Conservation (phyloP, 2,888 invertebrate species). For the Calliopum simillimum region DNA sequence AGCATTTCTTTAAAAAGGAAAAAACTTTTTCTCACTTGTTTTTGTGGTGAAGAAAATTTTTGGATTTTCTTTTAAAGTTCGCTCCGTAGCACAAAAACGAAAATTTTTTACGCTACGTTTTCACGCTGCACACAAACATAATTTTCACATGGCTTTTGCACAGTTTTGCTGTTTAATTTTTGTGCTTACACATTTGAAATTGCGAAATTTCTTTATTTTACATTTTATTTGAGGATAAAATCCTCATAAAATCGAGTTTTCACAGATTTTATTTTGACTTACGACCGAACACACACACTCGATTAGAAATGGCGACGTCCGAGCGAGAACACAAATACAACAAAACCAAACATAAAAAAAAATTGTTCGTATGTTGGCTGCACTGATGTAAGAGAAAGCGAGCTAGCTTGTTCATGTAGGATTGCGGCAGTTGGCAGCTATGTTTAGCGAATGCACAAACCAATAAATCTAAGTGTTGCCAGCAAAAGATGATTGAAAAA, state of each 20-base stretch:
- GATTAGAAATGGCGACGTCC: constrained; percentile 36
- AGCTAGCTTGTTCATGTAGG: not conserved
- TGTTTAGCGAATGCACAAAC: not conserved
- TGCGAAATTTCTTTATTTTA: constrained; percentile 19
- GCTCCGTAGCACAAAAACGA: constrained; percentile 15
- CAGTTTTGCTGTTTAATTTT: not conserved
- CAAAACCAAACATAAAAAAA: constrained; percentile 31
- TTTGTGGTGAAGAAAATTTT: constrained; percentile 11
- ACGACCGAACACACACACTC: constrained; percentile 34
- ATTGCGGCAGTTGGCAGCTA: not conserved
- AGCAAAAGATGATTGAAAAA: too few relatives aligned
- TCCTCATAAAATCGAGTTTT: constrained; percentile 24
- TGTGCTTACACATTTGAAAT: constrained; percentile 7
- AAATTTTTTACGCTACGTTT: constrained; percentile 23
- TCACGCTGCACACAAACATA: constrained; percentile 15
- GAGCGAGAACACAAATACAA: constrained; percentile 35
- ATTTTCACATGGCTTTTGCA: constrained; percentile 14
- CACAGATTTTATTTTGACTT: constrained; percentile 37
- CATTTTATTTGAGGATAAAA: constrained; percentile 26
- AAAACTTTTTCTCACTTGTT: constrained; percentile 21
- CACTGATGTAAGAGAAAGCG: constrained; percentile 6
- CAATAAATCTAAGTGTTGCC: too few relatives aligned
- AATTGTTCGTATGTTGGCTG: constrained; percentile 5
- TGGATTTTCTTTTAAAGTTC: constrained; percentile 23
- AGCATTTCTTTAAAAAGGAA: not conserved